phyloP scores from a whole-genome alignment of 1,140 invertebrate species.

The Drosophila erecta region DNA sequence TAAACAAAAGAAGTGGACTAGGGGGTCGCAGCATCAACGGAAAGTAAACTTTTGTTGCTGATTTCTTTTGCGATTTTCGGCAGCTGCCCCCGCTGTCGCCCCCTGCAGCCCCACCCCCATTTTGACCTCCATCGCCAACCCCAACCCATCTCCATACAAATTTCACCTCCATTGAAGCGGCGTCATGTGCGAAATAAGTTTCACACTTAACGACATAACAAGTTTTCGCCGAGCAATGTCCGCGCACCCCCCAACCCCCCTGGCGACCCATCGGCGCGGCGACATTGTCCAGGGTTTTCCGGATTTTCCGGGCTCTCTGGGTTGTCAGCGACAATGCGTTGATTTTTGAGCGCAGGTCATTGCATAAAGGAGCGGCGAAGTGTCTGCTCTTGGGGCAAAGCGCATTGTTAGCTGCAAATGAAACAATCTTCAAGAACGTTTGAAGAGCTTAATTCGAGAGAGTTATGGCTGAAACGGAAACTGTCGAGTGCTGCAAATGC shows the following conservation, averaged over 20 bases:
- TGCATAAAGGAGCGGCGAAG: conserved; percentile 48
- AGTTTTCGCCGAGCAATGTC: conserved; percentile 60
- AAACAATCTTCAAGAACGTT: conserved; percentile 32
- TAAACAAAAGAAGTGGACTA: neutral
- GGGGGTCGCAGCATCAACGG: conserved; percentile 31
- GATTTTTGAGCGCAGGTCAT: conserved; percentile 63
- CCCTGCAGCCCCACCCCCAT: neutral
- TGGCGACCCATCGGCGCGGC: conserved; percentile 6
- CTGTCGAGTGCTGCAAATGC: conserved; percentile 13
- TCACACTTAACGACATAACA: conserved; percentile 83
- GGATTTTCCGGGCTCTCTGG: conserved; percentile 30
- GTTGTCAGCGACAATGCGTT: conserved; percentile 32
- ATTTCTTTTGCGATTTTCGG: conserved; percentile 79
- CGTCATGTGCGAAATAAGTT: conserved; percentile 83
- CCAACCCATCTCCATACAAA: neutral
- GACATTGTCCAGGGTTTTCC: conserved; percentile 62
- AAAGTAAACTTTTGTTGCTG: conserved; percentile 77
- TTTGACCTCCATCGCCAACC: neutral
- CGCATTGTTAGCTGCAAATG: conserved; percentile 39
- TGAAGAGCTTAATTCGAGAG: conserved; percentile 29
- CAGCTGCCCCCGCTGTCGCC: conserved; percentile 26
- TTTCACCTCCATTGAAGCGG: conserved; percentile 13
- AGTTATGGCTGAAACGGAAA: conserved; percentile 41
- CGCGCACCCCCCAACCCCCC: neutral
- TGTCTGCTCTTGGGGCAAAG: conserved; percentile 28